Percentiles rank a stretch among this genome's conserved stretches.
phyloP scores from a whole-genome alignment of 2,797 vertebrate species.

The Psittacula derbiana region DNA sequence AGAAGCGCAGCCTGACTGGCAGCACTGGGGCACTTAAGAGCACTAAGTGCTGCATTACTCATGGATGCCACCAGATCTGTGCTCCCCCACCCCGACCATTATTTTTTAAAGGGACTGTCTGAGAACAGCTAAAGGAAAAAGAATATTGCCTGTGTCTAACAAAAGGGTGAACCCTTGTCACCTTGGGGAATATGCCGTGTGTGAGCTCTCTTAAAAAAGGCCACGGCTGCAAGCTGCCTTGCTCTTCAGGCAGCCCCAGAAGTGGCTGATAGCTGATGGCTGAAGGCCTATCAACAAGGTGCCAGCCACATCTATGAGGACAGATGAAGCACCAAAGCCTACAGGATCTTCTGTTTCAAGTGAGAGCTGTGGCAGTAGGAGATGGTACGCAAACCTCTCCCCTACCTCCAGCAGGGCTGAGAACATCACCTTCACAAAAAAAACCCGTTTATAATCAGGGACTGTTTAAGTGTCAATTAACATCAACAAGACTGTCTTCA shows the following conservation, averaged over 20 bases:
- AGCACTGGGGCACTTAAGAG: background rate
- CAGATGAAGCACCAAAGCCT: background rate
- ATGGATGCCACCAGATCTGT: background rate
- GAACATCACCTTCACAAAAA: background rate
- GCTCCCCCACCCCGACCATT: accelerated
- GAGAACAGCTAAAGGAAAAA: background rate
- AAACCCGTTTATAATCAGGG: accelerated
- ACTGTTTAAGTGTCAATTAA: background rate
- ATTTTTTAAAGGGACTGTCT: background rate
- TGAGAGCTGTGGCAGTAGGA: background rate
- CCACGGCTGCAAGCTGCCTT: background rate
- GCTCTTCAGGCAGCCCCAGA: background rate
- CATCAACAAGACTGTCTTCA: background rate
- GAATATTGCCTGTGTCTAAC: background rate
- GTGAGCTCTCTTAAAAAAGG: background rate
- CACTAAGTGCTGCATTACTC: background rate
- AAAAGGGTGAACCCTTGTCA: background rate
- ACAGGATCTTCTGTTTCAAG: background rate
- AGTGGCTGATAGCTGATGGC: accelerated
- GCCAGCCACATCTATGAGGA: background rate
- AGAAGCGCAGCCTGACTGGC: background rate
- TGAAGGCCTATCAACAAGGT: background rate
- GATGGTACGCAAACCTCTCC: background rate
- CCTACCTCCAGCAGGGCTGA: background rate
- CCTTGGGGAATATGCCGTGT: accelerated